Conservation (phyloP, 1,140 invertebrate genomes). For the Neotoxoptera formosana region DNA sequence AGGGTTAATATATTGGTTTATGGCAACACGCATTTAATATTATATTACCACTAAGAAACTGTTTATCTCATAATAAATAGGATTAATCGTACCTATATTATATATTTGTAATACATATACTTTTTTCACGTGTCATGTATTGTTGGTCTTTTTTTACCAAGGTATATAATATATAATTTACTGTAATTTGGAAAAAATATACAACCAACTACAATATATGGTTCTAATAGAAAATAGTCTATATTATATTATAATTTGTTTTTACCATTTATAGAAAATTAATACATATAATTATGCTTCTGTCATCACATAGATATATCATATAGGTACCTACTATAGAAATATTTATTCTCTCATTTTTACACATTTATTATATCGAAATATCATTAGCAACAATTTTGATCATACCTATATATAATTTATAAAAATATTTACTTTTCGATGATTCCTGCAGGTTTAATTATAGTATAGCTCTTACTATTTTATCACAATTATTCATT, state of each 20-base stretch:
- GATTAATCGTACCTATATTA: no score
- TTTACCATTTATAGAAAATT: background rate
- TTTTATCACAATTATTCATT: background rate
- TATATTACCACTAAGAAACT: no score
- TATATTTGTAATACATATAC: no score
- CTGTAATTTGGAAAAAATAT: background rate
- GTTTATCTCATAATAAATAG: no score
- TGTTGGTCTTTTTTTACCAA: no score
- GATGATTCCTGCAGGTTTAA: background rate
- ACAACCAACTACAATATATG: no score
- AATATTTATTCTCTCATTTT: background rate
- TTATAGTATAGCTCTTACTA: background rate
- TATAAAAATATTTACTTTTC: background rate
- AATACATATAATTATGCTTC: background rate
- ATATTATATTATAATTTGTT: background rate
- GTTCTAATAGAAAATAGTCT: background rate
- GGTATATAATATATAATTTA: no score
- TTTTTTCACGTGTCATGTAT: no score
- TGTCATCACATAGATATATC: background rate
- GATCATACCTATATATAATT: background rate
- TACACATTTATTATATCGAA: background rate
- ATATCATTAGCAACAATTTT: background rate
- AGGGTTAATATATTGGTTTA: background rate
- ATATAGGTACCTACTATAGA: background rate
- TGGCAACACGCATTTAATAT: no score